Conservation (phyloP, 2,888 invertebrate species). For the Agriotes lineatus region DNA sequence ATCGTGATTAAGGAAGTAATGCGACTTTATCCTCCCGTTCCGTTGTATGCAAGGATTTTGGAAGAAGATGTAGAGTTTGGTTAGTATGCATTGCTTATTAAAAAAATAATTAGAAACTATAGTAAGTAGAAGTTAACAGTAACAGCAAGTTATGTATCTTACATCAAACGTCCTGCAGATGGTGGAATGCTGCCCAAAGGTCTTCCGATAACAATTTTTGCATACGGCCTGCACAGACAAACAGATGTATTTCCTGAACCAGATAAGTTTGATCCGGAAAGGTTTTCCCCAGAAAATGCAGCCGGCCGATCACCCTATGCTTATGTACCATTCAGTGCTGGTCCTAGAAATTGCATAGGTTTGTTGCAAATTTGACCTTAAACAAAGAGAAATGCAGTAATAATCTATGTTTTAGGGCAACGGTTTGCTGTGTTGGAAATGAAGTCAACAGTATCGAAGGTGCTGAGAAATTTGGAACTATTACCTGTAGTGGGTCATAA, state of each 20-base stretch:
- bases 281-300: constrained; percentile 65
- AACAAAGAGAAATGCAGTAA: no score
- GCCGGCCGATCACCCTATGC: constrained; percentile 66
- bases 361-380: no score
- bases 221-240: constrained; percentile 67
- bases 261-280: constrained; percentile 68
- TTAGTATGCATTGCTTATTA: constrained; percentile 33
- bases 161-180: no score
- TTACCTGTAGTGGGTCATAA: no score
- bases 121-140: no score
- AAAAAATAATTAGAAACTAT: no score
- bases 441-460: no score
- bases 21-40: constrained; percentile 70
- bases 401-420: no score
- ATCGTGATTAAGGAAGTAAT: constrained; percentile 69
- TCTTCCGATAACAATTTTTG: constrained; percentile 63
- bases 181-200: constrained; percentile 59
- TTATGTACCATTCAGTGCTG: constrained; percentile 75
- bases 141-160: no score
- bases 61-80: constrained; percentile 61
- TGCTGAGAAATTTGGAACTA: no score
- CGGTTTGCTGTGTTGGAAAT: no score
- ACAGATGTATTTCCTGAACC: constrained; percentile 69
- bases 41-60: constrained; percentile 65
- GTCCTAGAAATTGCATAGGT: constrained; percentile 75